Evolutionary conservation across 2,797 vertebrate species (phyloP), one percentile per base, ranked within the genome.

Genomic region (Cryptoblepharus egeriae): DNA sequence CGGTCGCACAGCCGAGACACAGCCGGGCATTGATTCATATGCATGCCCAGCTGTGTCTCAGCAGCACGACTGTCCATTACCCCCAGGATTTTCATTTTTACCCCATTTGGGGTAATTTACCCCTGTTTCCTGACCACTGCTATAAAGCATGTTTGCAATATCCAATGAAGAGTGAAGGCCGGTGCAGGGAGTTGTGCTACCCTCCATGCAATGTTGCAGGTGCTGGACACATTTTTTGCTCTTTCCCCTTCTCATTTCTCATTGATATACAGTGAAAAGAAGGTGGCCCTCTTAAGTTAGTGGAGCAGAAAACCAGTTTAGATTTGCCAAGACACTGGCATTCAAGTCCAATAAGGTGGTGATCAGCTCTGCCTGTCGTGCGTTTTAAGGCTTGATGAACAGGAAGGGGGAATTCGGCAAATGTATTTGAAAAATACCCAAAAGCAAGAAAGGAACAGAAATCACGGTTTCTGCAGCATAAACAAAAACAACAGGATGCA

Each of bases 401-500:
- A 92, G 90, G 86, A 94, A 92, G 88, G 89, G 81, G 15, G 83
- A 82, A 88, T 57, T 85, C 75, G 84, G 93, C 93, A 90, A 94
- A 93, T 95, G 88, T 81, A 87, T 90, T 91, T 92, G 95, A 95
- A 95, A 91, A 49, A 49, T 5, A 49, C 45, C 45, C 45, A 94
- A 69, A 70, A 13, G 26, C 28, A n/a, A 39, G 18, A 67, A 37
- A 7, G 16, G 15, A 37, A 94, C 93, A 81, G 92, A 95, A 94
- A 73, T 92, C 85, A n/a, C 86, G 82, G 88, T 95, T 94, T 95
- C 92, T 96, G 95, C 95, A 94, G 95, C 95, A 94, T 94, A 94
- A 95, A 96, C 95, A 95, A 93, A 94, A 95, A 87, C 90, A 95
- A 94, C 91, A 82, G 92, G 95, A 94, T 95, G 95, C 94, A 95